Conservation (phyloP, 2,888 invertebrate genomes). For the Epirrhoe tristata region DNA sequence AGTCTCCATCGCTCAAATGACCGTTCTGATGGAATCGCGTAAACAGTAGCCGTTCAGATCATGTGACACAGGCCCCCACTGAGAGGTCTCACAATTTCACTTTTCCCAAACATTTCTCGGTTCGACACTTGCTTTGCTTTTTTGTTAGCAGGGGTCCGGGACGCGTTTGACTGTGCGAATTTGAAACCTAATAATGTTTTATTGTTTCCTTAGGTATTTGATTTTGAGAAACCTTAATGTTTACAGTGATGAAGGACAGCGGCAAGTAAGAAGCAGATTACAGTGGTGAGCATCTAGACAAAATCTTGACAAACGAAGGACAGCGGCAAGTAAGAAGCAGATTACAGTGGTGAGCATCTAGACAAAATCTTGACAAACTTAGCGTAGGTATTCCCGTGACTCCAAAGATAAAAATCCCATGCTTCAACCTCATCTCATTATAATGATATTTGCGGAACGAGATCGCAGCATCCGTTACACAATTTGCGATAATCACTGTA, state of each 20-base stretch:
- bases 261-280: too few species aligned
- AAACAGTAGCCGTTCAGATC: slow-evolving; percentile 76
- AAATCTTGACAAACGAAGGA: too few species aligned
- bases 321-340: too few species aligned
- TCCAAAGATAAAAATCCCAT: neutral
- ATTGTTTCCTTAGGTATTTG: slow-evolving; percentile 31
- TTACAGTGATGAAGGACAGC: neutral
- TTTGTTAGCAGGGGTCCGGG: slow-evolving; percentile 48
- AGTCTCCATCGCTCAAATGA: slow-evolving; percentile 56
- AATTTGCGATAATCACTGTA: slow-evolving; percentile 77
- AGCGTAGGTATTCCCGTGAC: neutral
- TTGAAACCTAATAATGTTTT: slow-evolving; percentile 46
- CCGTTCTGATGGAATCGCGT: slow-evolving; percentile 58
- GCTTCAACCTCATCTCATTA: slow-evolving; percentile 42
- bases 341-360: neutral
- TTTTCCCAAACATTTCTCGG: slow-evolving; percentile 47
- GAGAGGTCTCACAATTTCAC: slow-evolving; percentile 49
- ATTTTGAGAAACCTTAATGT: slow-evolving; percentile 3
- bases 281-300: too few species aligned
- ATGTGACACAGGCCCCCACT: slow-evolving; percentile 68
- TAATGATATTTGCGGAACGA: slow-evolving; percentile 61
- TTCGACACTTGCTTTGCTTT: slow-evolving; percentile 44
- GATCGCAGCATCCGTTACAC: slow-evolving; percentile 68
- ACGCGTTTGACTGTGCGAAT: slow-evolving; percentile 44
- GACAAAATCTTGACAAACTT: too few species aligned